Evolutionary conservation across 2,113 vertebrate species (phyloP).

Genomic region (Cyanoramphus novaezelandiae): DNA sequence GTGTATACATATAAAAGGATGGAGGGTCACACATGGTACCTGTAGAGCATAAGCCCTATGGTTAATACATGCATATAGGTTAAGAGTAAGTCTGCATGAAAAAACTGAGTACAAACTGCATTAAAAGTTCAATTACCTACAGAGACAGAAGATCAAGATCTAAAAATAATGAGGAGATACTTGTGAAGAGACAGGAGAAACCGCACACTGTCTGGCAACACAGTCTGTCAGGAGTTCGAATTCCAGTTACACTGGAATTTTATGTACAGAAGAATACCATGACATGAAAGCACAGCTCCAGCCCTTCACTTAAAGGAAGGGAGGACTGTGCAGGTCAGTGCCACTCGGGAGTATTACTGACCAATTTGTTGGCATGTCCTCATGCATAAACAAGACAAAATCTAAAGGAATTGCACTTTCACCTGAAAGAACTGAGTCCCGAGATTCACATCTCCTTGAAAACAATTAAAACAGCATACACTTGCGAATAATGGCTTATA

Average conservation of each 20-base stretch:
- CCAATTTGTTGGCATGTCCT: neutral
- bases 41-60: neutral
- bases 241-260: neutral
- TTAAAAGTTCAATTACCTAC: neutral
- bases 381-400: neutral
- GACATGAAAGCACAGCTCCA: neutral
- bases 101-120: neutral
- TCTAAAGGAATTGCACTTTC: neutral
- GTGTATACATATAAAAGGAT: neutral
- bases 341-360: neutral
- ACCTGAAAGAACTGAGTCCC: neutral
- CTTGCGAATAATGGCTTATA: neutral
- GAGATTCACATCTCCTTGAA: neutral
- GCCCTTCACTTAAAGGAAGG: neutral
- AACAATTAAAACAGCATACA: neutral
- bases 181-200: neutral
- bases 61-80: neutral
- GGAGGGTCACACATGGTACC: fast-evolving
- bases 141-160: neutral
- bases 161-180: neutral
- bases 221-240: neutral
- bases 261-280: fast-evolving
- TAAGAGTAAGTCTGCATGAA: neutral
- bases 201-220: neutral
- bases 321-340: neutral